These are phyloP conservation scores for Pollenia angustigena DNA, from an alignment of 2,888 invertebrate genomes.

Conservation along the genomic window DNA sequence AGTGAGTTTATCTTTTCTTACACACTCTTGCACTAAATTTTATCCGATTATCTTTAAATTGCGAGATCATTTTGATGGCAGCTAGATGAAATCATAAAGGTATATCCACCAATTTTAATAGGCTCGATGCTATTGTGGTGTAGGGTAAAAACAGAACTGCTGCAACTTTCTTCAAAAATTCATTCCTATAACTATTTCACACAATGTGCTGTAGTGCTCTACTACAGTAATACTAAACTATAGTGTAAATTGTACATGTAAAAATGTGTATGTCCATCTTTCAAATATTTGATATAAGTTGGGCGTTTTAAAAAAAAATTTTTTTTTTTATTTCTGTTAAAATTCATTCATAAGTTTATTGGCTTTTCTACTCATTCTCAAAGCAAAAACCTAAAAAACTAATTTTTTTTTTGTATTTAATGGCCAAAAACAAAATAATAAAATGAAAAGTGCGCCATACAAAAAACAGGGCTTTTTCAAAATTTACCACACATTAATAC, in stretches of 20 bases:
- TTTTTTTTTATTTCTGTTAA: background rate
- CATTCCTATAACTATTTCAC: conserved; percentile 9
- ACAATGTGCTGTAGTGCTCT: background rate
- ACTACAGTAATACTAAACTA: too few species aligned
- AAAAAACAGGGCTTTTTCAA: conserved; percentile 35
- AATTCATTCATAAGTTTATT: conserved; percentile 58
- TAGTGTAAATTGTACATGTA: too few species aligned
- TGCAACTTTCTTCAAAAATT: too few species aligned
- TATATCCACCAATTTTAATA: too few species aligned
- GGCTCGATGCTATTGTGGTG: too few species aligned
- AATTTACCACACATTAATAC: conserved; percentile 17
- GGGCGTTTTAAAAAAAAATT: conserved; percentile 38
- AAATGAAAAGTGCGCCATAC: background rate
- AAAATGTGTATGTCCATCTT: too few species aligned
- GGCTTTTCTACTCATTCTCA: conserved; percentile 45
- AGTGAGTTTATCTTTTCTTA: too few species aligned
- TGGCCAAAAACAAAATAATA: background rate
- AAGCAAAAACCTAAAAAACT: background rate
- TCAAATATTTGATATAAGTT: conserved; percentile 17
- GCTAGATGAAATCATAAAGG: too few species aligned
- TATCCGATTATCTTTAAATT: too few species aligned
- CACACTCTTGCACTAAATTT: too few species aligned
- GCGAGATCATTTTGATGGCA: too few species aligned
- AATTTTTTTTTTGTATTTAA: background rate
- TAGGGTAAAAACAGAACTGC: too few species aligned